phyloP scores from a whole-genome alignment of 2,888 invertebrate genomes.

The Eretmocerus hayati region DNA sequence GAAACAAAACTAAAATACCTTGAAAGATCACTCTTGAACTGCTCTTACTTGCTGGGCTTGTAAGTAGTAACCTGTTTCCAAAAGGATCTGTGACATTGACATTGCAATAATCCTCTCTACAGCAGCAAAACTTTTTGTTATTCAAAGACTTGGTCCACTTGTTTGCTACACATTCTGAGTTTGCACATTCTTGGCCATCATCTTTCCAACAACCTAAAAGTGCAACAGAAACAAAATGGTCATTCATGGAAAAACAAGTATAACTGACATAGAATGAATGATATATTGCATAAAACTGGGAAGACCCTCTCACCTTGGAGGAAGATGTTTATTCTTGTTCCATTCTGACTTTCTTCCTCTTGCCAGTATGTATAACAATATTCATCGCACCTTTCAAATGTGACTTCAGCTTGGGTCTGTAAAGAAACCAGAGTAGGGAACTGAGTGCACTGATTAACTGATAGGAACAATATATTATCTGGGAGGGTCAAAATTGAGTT shows the following conservation, averaged over 20 bases:
- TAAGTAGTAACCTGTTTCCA: conserved; percentile 30
- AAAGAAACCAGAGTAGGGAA: conserved; percentile 17
- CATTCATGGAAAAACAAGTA: too few species aligned
- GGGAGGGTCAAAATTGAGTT: neutral
- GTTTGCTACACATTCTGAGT: conserved; percentile 53
- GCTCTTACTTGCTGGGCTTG: conserved; percentile 30
- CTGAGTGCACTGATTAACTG: too few species aligned
- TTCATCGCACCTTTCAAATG: conserved; percentile 44
- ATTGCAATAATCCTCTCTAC: conserved; percentile 73
- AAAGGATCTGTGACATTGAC: conserved; percentile 51
- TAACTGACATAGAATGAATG: too few species aligned
- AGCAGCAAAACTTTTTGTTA: conserved; percentile 75
- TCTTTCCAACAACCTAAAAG: conserved; percentile 49
- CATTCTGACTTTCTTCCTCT: conserved; percentile 51
- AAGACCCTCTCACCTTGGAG: too few species aligned
- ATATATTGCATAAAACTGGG: too few species aligned
- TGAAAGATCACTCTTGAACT: conserved; percentile 22
- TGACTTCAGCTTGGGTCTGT: conserved; percentile 31
- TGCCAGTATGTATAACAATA: conserved; percentile 69
- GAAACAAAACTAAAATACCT: conserved; percentile 23
- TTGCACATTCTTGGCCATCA: conserved; percentile 46
- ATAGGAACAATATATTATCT: too few species aligned
- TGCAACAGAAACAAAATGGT: too few species aligned
- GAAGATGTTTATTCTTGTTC: conserved; percentile 55
- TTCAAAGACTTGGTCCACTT: conserved; percentile 54